Base-by-base conservation (phyloP, 1,140 invertebrate genomes). In the Sycobia sp. region DNA sequence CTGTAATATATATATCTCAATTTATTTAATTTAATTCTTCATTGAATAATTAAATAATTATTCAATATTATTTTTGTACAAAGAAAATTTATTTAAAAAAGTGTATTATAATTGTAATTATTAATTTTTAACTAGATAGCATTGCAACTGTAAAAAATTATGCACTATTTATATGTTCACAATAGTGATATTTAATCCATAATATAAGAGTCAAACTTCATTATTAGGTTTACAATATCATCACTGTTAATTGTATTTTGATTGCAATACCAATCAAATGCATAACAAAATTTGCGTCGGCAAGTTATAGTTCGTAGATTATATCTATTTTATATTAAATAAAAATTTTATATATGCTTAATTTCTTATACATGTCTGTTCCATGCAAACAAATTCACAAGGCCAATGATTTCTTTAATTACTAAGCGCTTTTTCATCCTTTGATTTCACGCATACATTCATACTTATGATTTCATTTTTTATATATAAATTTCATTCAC, bases 61-160 rank as follows among this genome's bases (percentile, higher is more conserved):
- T 27, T 23, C 1, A 32, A n/a, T 36, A 36, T 23, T 34, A 36
- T 39, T 38, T 50, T 38, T 39, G 3, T 50, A 59, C 16, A 50
- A 39, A 49, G 43, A 23, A 1, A 32, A 41, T 51, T 41, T 46
- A 36, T 57, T 60, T 41, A 27, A 10, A 41, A 18, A 32, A 56
- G 27, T 56, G 18, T 55, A 55, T 27, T 22, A 27, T 59, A 49
- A 38, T 29, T 41, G 41, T 60, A n/a, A 38, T 18, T 32, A 10
- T 50, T 23, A 54, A 16, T n/a, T 34, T n/a, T 20, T 41, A 20
- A 34, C 46, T 34, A 25, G n/a, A n/a, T 58, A 36, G 7, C 9
- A 32, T 34, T 56, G 5, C 29, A 11, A n/a, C n/a, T 25, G 14
- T 49, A 38, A 47, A 54, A 39, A 47, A 36, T 20, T 44, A 18